These are phyloP conservation scores for Steinernema scapterisci DNA, from an alignment of 2,888 invertebrate genomes.

Conservation along the genomic window DNA sequence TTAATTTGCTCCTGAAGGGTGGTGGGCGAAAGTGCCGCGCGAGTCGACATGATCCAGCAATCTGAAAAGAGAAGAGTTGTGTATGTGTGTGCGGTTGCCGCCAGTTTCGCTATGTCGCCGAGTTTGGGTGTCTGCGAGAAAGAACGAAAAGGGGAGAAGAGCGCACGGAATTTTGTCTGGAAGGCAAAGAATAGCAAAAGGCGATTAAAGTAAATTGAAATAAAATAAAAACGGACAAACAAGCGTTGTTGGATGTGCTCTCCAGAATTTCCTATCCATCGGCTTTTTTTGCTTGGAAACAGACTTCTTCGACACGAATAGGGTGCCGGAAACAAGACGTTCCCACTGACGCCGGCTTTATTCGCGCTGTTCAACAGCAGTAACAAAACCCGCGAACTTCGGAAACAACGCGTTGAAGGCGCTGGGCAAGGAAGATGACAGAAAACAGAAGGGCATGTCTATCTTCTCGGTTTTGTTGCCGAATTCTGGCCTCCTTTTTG, in stretches of 20 bases:
- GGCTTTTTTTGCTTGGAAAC: background rate
- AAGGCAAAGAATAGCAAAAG: too few relatives aligned
- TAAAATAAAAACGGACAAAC: slow-evolving; percentile 26
- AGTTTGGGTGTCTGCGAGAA: background rate
- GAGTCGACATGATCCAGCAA: slow-evolving; percentile 65
- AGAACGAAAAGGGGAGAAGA: background rate
- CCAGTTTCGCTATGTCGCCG: background rate
- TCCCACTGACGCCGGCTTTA: too few relatives aligned
- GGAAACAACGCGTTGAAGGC: too few relatives aligned
- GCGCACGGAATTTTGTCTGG: too few relatives aligned
- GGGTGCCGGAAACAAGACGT: too few relatives aligned
- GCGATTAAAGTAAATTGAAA: background rate
- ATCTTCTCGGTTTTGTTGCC: too few relatives aligned
- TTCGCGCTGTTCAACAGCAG: too few relatives aligned
- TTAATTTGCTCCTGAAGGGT: slow-evolving; percentile 58
- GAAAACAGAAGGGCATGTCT: background rate
- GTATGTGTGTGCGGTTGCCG: background rate
- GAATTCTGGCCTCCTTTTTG: too few relatives aligned
- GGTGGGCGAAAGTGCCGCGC: slow-evolving; percentile 58
- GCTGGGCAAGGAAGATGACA: too few relatives aligned
- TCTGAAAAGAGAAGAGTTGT: slow-evolving; percentile 51
- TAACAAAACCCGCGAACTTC: background rate
- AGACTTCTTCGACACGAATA: too few relatives aligned
- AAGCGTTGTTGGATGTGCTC: background rate
- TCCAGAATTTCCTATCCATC: background rate